Evolutionary conservation across 2,888 invertebrate species (phyloP).

Genomic region (Oscheius onirici): DNA sequence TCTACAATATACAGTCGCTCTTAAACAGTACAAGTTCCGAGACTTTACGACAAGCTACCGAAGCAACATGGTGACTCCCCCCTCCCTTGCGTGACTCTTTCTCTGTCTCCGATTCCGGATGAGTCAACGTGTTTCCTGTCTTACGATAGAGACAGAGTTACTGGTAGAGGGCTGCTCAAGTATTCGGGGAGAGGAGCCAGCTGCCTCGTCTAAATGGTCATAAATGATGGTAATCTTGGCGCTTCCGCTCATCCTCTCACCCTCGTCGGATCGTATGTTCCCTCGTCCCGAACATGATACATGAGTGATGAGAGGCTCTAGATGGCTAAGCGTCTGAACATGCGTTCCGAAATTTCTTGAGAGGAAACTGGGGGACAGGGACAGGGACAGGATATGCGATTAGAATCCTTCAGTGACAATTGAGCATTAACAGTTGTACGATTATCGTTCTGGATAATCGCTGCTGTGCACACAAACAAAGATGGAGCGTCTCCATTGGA

Average conservation of each 20-base stretch:
- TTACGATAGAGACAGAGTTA: no score
- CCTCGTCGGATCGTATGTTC: background rate
- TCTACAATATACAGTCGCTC: no score
- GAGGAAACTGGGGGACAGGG: background rate
- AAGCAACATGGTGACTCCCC: no score
- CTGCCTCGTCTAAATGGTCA: conserved; percentile 13
- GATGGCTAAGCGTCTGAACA: conserved; percentile 11
- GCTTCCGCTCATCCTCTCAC: conserved; percentile 20
- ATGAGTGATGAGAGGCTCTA: conserved; percentile 29
- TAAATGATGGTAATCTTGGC: conserved; percentile 32
- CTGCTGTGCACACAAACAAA: background rate
- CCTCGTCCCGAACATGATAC: conserved; percentile 27
- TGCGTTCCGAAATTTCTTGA: background rate
- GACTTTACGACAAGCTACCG: no score
- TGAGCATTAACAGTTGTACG: background rate
- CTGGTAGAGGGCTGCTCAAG: background rate
- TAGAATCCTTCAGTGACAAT: no score
- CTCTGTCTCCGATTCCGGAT: no score
- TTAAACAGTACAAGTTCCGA: no score
- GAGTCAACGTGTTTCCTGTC: no score
- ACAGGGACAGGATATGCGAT: background rate
- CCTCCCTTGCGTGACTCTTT: no score
- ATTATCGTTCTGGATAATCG: background rate
- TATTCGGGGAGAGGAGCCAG: background rate
- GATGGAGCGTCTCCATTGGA: background rate